Percentiles rank a stretch among this genome's conserved stretches.
Evolutionary conservation across 2,113 vertebrate species (phyloP).

Genomic region (Taxidea taxus): DNA sequence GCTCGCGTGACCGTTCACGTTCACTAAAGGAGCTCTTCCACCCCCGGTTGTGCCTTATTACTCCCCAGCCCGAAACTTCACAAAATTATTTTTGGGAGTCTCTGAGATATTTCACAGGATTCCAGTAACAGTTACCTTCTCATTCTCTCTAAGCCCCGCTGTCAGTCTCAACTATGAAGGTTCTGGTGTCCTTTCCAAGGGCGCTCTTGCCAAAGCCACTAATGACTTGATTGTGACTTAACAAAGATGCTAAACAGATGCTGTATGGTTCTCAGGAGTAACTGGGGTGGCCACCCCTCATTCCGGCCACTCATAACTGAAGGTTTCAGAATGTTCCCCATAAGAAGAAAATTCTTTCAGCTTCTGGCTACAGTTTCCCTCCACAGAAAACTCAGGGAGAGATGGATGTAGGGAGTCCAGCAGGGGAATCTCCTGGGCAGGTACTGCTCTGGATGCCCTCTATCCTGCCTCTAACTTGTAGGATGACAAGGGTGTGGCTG

Average conservation of each 20-base stretch:
- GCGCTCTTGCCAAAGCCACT: not conserved
- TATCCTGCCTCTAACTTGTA: too few species aligned
- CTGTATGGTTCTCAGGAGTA: not conserved
- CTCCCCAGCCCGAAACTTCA: not conserved
- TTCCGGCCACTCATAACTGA: not conserved
- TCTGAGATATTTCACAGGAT: not conserved
- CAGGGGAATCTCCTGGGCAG: fast-evolving
- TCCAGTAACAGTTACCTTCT: not conserved
- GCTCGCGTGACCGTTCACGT: not conserved
- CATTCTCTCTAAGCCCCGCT: not conserved
- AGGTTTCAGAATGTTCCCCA: not conserved
- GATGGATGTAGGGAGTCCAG: not conserved
- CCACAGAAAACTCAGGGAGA: not conserved
- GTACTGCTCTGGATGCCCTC: fast-evolving
- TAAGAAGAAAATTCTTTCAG: not conserved
- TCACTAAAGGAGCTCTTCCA: not conserved
- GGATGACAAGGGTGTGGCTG: fast-evolving
- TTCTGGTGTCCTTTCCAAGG: not conserved
- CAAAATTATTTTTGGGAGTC: not conserved
- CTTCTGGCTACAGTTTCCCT: not conserved
- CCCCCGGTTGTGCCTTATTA: fast-evolving
- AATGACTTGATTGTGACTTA: not conserved
- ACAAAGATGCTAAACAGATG: not conserved
- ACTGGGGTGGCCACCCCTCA: not conserved
- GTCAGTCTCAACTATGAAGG: not conserved